These are phyloP conservation scores for Popillia japonica DNA, from an alignment of 1,140 invertebrate genomes.

Conservation along the genomic window DNA sequence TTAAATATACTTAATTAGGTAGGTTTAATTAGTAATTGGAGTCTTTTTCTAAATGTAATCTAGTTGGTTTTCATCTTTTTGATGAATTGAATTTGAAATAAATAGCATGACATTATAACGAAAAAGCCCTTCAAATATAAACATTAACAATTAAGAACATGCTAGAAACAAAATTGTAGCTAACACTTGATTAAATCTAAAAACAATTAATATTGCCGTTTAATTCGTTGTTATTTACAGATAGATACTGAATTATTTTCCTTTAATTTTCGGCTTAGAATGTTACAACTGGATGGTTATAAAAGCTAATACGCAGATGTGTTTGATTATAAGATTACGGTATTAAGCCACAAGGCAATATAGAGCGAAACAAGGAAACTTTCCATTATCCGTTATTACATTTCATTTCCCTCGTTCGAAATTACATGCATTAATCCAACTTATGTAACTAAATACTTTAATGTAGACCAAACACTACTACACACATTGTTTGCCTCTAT, in stretches of 20 bases:
- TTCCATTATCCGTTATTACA: slow-evolving; percentile 1
- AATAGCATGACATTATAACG: no score
- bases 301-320: not conserved
- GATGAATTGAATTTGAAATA: no score
- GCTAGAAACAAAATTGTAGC: not conserved
- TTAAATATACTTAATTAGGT: no score
- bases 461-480: no score
- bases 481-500: not conserved
- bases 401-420: not conserved
- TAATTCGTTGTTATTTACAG: no score
- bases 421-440: not conserved
- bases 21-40: no score
- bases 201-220: not conserved
- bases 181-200: not conserved
- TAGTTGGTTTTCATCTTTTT: no score
- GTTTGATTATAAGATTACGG: slow-evolving; percentile 1
- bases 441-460: not conserved
- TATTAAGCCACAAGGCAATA: not conserved
- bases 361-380: not conserved
- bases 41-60: no score
- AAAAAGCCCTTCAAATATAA: no score
- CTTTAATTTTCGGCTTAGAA: not conserved
- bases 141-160: not conserved
- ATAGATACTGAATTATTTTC: not conserved
- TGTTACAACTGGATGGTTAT: not conserved